phyloP scores from a whole-genome alignment of 2,113 vertebrate genomes.

The Dicrurus megarhynchus region DNA sequence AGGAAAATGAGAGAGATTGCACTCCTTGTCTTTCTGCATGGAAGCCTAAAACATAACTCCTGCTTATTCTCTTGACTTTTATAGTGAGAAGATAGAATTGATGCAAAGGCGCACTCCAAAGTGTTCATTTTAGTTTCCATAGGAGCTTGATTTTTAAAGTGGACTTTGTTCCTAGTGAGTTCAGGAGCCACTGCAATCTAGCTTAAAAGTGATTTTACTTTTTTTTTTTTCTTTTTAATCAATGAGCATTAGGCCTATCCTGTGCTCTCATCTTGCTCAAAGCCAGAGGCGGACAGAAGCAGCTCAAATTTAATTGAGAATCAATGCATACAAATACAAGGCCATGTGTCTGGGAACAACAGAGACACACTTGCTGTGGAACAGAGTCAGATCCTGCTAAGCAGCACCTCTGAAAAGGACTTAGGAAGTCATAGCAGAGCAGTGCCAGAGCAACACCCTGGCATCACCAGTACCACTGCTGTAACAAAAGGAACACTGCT shows the following conservation, averaged over 20 bases:
- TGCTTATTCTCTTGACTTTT: background rate
- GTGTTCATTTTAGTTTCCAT: background rate
- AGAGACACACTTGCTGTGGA: background rate
- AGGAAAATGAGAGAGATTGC: background rate
- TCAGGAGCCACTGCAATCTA: background rate
- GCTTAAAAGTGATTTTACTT: background rate
- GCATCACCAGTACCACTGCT: background rate
- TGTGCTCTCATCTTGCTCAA: background rate
- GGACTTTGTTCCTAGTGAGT: background rate
- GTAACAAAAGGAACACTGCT: background rate
- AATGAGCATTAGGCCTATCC: background rate
- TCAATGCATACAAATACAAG: background rate
- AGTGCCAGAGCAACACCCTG: background rate
- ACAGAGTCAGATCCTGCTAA: background rate
- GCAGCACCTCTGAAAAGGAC: background rate
- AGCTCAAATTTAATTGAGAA: background rate
- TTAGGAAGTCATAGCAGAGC: background rate
- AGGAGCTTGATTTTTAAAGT: background rate
- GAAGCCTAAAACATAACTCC: background rate
- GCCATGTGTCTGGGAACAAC: background rate
- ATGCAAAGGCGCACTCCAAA: background rate
- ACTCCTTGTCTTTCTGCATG: background rate
- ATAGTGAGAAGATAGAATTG: background rate
- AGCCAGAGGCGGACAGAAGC: background rate
- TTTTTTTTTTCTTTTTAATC: background rate